Evolutionary conservation across 2,888 invertebrate genomes (phyloP).

Genomic region (Orchestes rusci): DNA sequence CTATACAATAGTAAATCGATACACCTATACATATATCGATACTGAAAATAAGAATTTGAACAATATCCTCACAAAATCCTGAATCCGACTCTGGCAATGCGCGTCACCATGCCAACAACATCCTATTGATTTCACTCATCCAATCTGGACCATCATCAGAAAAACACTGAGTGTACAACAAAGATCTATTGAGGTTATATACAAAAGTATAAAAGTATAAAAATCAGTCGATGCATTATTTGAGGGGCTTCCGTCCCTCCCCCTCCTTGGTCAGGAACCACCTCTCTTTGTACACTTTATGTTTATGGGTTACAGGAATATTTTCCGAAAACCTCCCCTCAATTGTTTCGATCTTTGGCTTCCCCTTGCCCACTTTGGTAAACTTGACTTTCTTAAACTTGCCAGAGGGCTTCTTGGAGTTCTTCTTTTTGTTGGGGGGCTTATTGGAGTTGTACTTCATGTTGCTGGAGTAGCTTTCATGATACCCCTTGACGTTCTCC

Average conservation of each 20-base stretch:
- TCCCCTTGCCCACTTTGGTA: slow-evolving; percentile 22
- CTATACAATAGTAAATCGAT: too few relatives aligned
- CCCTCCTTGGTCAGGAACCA: slow-evolving; percentile 32
- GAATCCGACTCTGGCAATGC: too few relatives aligned
- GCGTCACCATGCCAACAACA: too few relatives aligned
- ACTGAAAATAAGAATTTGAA: too few relatives aligned
- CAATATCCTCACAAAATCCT: too few relatives aligned
- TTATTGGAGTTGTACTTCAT: slow-evolving; percentile 14
- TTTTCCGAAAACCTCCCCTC: slow-evolving; percentile 32
- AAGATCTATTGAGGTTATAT: too few relatives aligned
- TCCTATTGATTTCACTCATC: too few relatives aligned
- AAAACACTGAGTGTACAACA: too few relatives aligned
- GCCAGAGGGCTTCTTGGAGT: slow-evolving; percentile 19
- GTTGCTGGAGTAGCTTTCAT: slow-evolving; percentile 16
- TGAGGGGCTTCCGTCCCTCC: slow-evolving; percentile 9
- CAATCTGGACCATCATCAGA: too few relatives aligned
- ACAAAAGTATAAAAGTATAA: too few relatives aligned
- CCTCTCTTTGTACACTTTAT: slow-evolving; percentile 34
- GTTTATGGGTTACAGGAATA: slow-evolving; percentile 33
- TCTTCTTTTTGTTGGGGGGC: slow-evolving; percentile 6
- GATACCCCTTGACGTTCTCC: slow-evolving; percentile 1
- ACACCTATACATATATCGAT: too few relatives aligned
- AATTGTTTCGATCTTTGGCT: slow-evolving; percentile 24
- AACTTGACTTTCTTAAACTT: slow-evolving; percentile 21
- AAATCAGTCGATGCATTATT: neutral